A percentile compares a stretch with the other conserved stretches of the same genome.
Conservation (phyloP, 2,797 vertebrate genomes). For the Tenualosa ilisha region DNA sequence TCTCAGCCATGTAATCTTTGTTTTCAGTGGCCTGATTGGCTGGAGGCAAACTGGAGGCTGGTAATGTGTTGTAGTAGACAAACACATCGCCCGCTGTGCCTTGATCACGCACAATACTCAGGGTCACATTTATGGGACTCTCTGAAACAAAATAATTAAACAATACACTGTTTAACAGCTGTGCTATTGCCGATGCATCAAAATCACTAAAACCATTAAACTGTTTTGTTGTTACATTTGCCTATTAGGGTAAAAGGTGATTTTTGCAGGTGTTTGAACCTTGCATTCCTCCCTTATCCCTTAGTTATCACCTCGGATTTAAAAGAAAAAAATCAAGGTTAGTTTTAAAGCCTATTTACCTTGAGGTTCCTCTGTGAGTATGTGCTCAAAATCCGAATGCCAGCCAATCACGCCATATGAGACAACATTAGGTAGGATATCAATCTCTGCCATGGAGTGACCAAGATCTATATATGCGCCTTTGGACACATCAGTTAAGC, state of each 20-base stretch:
- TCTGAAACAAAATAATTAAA: conserved; percentile 62
- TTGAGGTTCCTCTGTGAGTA: conserved; percentile 81
- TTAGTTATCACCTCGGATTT: neutral
- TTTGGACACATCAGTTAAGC: conserved; percentile 71
- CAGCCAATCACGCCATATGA: conserved; percentile 91
- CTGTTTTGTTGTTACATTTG: too few species aligned
- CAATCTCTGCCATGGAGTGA: conserved; percentile 77
- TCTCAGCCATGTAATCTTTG: conserved; percentile 83
- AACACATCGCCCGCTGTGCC: conserved; percentile 83
- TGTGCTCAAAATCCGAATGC: conserved; percentile 84
- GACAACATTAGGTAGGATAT: conserved; percentile 86
- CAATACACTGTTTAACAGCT: neutral
- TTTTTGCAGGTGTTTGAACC: too few species aligned
- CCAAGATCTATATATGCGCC: conserved; percentile 81
- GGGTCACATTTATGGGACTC: conserved; percentile 73
- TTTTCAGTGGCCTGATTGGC: conserved; percentile 83
- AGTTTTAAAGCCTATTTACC: conserved; percentile 71
- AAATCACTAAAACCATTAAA: too few species aligned
- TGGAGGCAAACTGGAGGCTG: conserved; percentile 74
- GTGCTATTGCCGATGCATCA: neutral
- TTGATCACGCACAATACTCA: conserved; percentile 86
- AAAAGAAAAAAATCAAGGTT: neutral
- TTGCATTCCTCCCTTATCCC: neutral
- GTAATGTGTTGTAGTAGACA: conserved; percentile 75
- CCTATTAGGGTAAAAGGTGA: too few species aligned